phyloP scores from a whole-genome alignment of 2,888 invertebrate species.

The Brachyptera putata region DNA sequence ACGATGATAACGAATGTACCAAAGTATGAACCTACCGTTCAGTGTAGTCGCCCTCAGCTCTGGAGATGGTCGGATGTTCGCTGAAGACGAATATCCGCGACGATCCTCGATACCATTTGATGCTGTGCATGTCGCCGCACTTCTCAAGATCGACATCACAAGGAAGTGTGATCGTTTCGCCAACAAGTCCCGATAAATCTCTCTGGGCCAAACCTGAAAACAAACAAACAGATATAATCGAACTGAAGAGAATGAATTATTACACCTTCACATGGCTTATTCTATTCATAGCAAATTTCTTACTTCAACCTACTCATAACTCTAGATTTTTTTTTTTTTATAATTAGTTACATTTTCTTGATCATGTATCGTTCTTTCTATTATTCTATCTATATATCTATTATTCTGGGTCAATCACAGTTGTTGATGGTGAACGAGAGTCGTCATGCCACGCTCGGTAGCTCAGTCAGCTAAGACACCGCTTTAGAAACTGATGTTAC shows the following conservation, averaged over 20 bases:
- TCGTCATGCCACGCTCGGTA: too few relatives aligned
- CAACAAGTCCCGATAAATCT: constrained; percentile 63
- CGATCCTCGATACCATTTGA: constrained; percentile 77
- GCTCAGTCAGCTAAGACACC: too few relatives aligned
- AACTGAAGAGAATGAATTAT: background rate
- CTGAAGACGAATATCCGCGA: constrained; percentile 72
- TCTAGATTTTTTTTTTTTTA: too few relatives aligned
- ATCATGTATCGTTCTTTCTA: too few relatives aligned
- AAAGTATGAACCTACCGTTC: constrained; percentile 68
- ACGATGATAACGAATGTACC: too few relatives aligned
- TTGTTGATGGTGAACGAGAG: too few relatives aligned
- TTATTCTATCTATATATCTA: too few relatives aligned
- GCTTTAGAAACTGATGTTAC: too few relatives aligned
- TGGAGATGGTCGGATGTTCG: constrained; percentile 59
- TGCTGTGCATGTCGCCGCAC: constrained; percentile 75
- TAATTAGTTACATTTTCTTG: too few relatives aligned
- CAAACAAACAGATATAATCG: background rate
- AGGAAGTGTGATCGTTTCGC: constrained; percentile 63
- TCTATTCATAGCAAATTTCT: background rate
- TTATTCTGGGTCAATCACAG: too few relatives aligned
- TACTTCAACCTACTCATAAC: background rate
- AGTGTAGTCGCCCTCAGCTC: constrained; percentile 66
- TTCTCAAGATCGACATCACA: constrained; percentile 64
- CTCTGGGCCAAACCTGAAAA: constrained; percentile 43
- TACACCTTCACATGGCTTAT: background rate